Conservation (phyloP, 2,797 vertebrate genomes). For the Rhynchonycteris naso region DNA sequence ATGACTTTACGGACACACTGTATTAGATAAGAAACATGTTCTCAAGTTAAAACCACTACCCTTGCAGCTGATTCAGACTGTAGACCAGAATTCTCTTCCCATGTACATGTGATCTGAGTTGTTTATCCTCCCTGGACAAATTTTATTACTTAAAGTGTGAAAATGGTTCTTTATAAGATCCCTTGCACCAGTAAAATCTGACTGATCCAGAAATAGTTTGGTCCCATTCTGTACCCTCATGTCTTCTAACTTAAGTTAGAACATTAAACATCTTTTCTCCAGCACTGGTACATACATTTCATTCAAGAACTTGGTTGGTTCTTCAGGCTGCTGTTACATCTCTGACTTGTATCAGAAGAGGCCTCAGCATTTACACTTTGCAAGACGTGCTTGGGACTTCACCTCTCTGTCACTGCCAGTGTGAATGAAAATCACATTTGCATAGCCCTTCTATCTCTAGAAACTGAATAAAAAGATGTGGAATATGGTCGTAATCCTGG, state of each 20-base stretch:
- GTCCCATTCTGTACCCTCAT: neutral
- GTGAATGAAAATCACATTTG: neutral
- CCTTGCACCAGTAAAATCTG: neutral
- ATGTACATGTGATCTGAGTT: neutral
- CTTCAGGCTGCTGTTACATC: neutral
- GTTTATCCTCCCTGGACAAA: neutral
- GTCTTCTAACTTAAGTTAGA: slow-evolving; percentile 23
- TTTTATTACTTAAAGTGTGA: neutral
- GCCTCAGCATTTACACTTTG: neutral
- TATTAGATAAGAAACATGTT: neutral
- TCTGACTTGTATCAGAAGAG: neutral
- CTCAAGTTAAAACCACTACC: neutral
- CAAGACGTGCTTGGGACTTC: neutral
- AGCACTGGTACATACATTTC: neutral
- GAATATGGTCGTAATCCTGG: neutral
- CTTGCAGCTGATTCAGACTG: neutral
- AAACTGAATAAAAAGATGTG: neutral
- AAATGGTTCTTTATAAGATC: neutral
- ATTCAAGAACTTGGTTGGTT: neutral
- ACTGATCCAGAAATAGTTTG: neutral
- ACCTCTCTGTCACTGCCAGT: neutral
- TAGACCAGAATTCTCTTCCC: neutral
- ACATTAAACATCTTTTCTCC: neutral
- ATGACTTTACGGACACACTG: no score
- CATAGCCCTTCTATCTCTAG: neutral